Base-by-base conservation (phyloP, 2,113 vertebrate species). In the Xenopus tropicalis region DNA sequence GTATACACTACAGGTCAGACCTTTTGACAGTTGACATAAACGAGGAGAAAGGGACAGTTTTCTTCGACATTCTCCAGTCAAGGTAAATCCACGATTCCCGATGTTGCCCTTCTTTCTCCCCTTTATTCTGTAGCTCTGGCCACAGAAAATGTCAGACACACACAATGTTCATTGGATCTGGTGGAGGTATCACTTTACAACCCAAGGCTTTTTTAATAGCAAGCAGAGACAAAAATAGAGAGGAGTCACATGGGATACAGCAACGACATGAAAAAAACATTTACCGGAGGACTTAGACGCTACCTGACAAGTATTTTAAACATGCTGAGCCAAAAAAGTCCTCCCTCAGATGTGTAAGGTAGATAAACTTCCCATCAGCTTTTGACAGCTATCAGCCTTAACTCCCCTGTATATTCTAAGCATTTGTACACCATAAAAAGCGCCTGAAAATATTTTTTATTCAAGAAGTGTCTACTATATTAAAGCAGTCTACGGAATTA, bases 181-280 rank as follows among this genome's bases (percentile, higher is more conserved):
- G 20, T n/a, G 19, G 54, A 21, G 54, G 54, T 57, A 57, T 57
- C 54, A 21, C 54, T 57, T 57, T 57, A 21, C 54, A 57, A 57
- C 54, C 54, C 54, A 57, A 57, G 54, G 17, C 20, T 57, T 57
- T n/a, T 57, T 57, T 57, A 17, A 57, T 20, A 57, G 54, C 16
- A 20, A 57, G 54, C 54, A n/a, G 54, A 57, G 54, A 10, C 54
- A 57, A 20, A 57, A 57, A 57, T 57, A 57, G 54, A 57, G 54
- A 57, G 6, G n/a, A 20, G 54, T 20, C 19, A 19, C 17, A 21
- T 20, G 54, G 19, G 54, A 57, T 21, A 21, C 17, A 11, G 17
- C 20, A 57, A n/a, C 12, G 11, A 57, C 54, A 21, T 13, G n/a
- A 57, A 21, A 19, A 57, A 57, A 57, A 57, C 54, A 57, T 57